Conservation (phyloP, 2,797 vertebrate species). For the Centroberyx gerrardi region DNA sequence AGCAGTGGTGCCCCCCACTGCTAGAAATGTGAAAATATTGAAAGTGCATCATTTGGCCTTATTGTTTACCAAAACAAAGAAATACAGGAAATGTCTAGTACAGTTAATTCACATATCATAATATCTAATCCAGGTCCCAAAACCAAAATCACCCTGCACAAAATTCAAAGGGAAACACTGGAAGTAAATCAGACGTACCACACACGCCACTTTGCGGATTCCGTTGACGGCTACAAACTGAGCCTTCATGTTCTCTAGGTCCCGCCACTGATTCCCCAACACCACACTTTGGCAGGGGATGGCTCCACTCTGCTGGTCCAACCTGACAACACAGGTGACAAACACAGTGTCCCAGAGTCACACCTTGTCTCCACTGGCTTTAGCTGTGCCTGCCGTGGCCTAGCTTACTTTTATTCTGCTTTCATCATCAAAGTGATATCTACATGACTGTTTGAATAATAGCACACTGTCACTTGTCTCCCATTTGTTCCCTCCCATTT, state of each 20-base stretch:
- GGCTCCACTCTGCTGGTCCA: conserved; percentile 89
- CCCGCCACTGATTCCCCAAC: conserved; percentile 93
- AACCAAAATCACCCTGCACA: not conserved
- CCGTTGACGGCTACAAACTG: conserved; percentile 97
- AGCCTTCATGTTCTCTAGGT: conserved; percentile 98
- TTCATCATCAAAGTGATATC: too few species aligned
- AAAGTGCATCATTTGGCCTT: not conserved
- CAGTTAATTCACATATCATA: not conserved
- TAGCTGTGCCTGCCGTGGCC: not conserved
- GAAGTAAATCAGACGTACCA: conserved; percentile 86
- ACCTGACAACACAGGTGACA: conserved; percentile 75
- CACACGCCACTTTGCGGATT: conserved; percentile 96
- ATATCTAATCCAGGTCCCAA: not conserved
- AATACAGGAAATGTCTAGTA: not conserved
- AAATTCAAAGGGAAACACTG: not conserved
- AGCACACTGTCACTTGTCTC: not conserved
- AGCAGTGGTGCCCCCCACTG: too few species aligned
- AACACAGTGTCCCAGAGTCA: not conserved
- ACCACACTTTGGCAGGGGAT: conserved; percentile 87
- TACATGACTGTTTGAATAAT: too few species aligned
- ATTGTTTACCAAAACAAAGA: conserved; percentile 12
- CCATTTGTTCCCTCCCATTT: not conserved
- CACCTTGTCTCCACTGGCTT: not conserved
- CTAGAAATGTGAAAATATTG: conserved; percentile 16
- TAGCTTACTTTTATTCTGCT: not conserved